Base-by-base conservation (phyloP, 2,113 vertebrate genomes). In the Cairina moschata region DNA sequence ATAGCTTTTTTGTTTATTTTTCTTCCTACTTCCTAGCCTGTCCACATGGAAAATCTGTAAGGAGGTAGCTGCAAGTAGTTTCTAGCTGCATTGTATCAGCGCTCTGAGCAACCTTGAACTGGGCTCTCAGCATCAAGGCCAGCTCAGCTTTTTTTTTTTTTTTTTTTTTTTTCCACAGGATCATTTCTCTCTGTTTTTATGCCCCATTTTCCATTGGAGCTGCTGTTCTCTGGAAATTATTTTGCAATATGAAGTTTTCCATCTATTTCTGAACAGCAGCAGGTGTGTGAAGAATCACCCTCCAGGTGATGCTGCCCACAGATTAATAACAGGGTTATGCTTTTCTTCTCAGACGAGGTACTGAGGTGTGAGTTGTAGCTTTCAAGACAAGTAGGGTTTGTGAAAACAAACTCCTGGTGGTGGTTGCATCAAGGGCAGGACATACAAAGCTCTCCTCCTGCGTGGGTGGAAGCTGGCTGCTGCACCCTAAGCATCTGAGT, bases 371-470 rank as follows among this genome's bases (percentile, higher is more conserved):
- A 96, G 92, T 25, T 63, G 81, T 78, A 95, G 80, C 73, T 96
- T 93, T 80, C 77, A 86, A 83, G 86, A 54, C 60, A 78, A 86
- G 82, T 31, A 59, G 14, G 3, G 13, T 79, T 95, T 94, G 73
- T 72, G 73, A 94, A 97, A 97, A 95, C 89, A 97, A 93, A 88
- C 59, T 86, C 86, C 84, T 92, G 44, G 28, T 44, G 26, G 62
- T 92, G 85, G 74, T 86, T 94, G 87, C 63, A 94, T 93, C 85
- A 92, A 97, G 93, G 67, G 77, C 88, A 62, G 91, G 75, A 90
- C 84, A 58, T 54, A 72, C 82, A 95, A 91, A 93, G 79, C 66
- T 78, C 68, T 91, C 56, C 75, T 77, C 77, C 44, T 66, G 78
- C 1, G 76, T 85, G 68, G 83, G 88, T 62, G 91, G 68, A 62